Conservation (phyloP, 2,888 invertebrate species). For the Eubasilissa splendida region DNA sequence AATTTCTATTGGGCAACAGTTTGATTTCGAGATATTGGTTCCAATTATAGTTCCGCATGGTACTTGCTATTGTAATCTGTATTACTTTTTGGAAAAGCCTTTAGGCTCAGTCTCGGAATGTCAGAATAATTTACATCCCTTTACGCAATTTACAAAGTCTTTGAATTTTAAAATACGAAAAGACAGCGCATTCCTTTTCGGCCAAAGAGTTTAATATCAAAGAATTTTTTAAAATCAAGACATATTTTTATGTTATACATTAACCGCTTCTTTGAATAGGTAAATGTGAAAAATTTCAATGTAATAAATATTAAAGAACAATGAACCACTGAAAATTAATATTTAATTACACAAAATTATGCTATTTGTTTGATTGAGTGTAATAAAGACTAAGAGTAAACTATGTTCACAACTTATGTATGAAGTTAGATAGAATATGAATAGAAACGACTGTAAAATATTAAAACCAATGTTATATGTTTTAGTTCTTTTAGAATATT, state of each 20-base stretch:
- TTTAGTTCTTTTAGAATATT: no score
- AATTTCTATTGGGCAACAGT: background rate
- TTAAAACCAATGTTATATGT: no score
- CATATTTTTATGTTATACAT: background rate
- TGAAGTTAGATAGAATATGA: no score
- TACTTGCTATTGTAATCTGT: background rate
- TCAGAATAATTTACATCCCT: background rate
- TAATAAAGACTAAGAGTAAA: no score
- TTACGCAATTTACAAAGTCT: conserved; percentile 12
- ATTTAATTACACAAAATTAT: no score
- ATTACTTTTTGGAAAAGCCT: background rate
- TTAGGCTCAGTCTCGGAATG: background rate
- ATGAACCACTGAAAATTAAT: no score
- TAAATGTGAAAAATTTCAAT: no score
- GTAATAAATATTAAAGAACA: no score
- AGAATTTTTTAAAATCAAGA: conserved; percentile 1
- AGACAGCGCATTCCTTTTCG: background rate
- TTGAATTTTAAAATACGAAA: conserved; percentile 4
- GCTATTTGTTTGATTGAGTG: no score
- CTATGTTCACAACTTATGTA: no score
- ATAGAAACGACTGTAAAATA: no score
- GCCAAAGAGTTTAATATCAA: conserved; percentile 17
- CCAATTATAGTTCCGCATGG: background rate
- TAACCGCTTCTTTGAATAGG: no score
- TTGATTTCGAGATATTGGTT: background rate